Evolutionary conservation across 2,888 invertebrate species (phyloP), one percentile per base, ranked within the genome.

Genomic region (Schizaphis graminum): DNA sequence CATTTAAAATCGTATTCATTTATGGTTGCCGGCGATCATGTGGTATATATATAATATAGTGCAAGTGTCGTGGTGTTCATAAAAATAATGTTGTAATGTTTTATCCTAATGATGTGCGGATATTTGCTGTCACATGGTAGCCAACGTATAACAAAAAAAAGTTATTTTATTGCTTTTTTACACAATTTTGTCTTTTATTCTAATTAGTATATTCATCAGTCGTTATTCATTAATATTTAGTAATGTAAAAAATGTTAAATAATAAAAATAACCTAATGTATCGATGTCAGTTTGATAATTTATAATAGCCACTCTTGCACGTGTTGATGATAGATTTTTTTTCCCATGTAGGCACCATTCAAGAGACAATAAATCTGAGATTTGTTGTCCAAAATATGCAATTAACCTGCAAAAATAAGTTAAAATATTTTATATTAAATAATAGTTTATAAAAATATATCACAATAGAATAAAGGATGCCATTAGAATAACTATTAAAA

Each of bases 361-460:
- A 16, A 94, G 1, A 85, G 90, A 90, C 21, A 94, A 28, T 85
- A 94, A 86, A 90, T 90, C 85, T 49, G 93, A 94, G 53, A 94
- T 94, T 61, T 94, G 93, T 47, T 90, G 93, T 49, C 85, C 93
- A 86, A 94, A 86, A 49, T 94, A 94, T 49, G 93, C 85, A 28
- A 94, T 94, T 41, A 86, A 90, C 77, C 93, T 94, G 86, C 35
- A 90, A 94, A 84, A 56, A 90, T 35, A 88, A 67, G 2, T 35
- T n/a, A 16, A n/a, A 67, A 67, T 4, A 67, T 67, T 67, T 67
- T 21, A 67, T 61, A 61, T 67, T 13, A 11, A 67, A 67, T n/a
- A n/a, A 67, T 16, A 67, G 13, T 67, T 67, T 35, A 67, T 67
- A 67, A 67, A 67, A 67, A 67, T 35, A 3, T 1, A 35, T 67